Base-by-base conservation (phyloP, 1,140 invertebrate genomes). In the Drosophila mauritiana region DNA sequence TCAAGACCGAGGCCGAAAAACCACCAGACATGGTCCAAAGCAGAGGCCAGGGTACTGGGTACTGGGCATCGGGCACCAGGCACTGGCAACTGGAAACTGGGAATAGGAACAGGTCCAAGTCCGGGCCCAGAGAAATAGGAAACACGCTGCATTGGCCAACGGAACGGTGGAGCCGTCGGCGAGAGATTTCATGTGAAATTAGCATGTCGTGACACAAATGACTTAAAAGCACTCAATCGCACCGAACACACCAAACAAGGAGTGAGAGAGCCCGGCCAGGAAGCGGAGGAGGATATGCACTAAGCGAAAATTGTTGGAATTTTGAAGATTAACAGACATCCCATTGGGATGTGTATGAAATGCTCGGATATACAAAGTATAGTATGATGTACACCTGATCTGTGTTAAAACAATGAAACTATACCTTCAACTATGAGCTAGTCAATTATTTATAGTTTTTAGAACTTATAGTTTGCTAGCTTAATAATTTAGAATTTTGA, bases 191-290 rank as follows among this genome's bases (percentile, higher is more conserved):
- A 89, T 89, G 85, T 90, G 84, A 89, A 89, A 89, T 89, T 89
- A 89, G 84, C 84, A 89, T 89, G 84, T 89, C 84, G 84, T 89
- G 84, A 89, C 84, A 90, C 84, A 89, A 89, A 89, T 89, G 84
- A 89, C 84, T 89, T 90, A 89, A 89, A 89, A 89, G 80, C 84
- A 89, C 85, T 89, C 84, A 89, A 89, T 89, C 84, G 84, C 85
- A 84, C 77, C 68, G 70, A 88, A 51, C 59, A 59, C 27, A 65
- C 69, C 63, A 65, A 54, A 43, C 46, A 51, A 70, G 40, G 48
- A 59, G 63, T 55, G 63, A 54, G 73, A 51, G 61, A 31, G 46
- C 34, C 64, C 25, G 49, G 67, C 51, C 51, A 55, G 67, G 34
- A 64, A 57, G 43, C 11, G 58, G 36, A 17, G 57, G 13, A 62